These are phyloP conservation scores for Melanotaenia pygmaea DNA, from an alignment of 2,797 vertebrate genomes.

Conservation along the genomic window DNA sequence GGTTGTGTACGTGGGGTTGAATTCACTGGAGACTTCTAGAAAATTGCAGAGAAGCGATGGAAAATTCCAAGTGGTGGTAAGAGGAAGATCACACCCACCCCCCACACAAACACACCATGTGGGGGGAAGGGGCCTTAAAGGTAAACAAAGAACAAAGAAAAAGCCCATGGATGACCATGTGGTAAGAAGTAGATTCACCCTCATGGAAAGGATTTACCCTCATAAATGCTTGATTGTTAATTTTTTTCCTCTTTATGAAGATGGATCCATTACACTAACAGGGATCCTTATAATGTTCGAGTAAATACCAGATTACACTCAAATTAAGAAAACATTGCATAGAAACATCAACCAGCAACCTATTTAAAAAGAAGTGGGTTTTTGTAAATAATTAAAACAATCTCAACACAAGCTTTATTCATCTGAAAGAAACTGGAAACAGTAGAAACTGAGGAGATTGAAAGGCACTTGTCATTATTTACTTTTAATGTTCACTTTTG, in stretches of 20 bases:
- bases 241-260: neutral
- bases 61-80: neutral
- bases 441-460: too few relatives aligned
- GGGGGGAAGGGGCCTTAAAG: neutral
- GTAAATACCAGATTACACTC: too few relatives aligned
- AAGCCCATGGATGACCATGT: neutral
- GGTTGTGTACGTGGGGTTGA: neutral
- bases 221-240: neutral
- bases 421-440: too few relatives aligned
- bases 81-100: neutral
- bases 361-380: too few relatives aligned
- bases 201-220: neutral
- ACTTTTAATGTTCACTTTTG: too few relatives aligned
- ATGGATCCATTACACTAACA: too few relatives aligned
- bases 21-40: neutral
- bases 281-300: too few relatives aligned
- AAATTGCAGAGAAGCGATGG: neutral
- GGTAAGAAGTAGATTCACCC: neutral
- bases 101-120: neutral
- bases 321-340: too few relatives aligned
- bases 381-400: too few relatives aligned
- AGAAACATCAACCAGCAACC: too few relatives aligned
- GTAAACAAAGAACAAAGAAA: neutral
- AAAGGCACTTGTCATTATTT: too few relatives aligned
- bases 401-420: too few relatives aligned